Evolutionary conservation across 2,888 invertebrate genomes (phyloP), one percentile per base, ranked within the genome.

Genomic region (Myathropa florea): DNA sequence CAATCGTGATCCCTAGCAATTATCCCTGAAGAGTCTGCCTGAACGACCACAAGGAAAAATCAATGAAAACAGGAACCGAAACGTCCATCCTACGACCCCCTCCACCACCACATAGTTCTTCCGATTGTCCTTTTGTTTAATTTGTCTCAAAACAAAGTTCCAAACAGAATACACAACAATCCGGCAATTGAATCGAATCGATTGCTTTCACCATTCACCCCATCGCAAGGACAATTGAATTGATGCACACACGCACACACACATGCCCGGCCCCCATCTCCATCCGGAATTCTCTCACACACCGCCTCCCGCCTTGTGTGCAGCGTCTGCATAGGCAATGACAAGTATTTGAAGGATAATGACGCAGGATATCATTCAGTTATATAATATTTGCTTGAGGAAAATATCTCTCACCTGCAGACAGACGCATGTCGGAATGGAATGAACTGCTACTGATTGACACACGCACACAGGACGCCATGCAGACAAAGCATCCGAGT

Each of bases 341-440:
- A 68, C 77, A 53, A 53, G 67, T 83, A 83, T 83, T 83, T 83
- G 78, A 86, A 75, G 75, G 82, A 86, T 86, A 83, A 86, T 83
- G 86, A 86, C 65, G 78, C 83, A 86, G 85, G 85, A 85, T 85
- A 81, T 85, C 72, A 85, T 67, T 77, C 73, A 53, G 77, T 85
- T 86, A 64, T 82, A 79, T 79, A 83, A 83, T 86, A 86, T 86
- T 86, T 86, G 75, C 86, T 75, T 70, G 28, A 75, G 61, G 75
- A 78, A 83, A 86, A 86, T 86, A 79, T 83, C 75, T 83, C 86
- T 86, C 86, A 86, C 86, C 83, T 86, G 86, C 57, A 61, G 75
- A 70, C 65, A 64, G 61, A 79, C 75, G 73, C 70, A 83, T 77
- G 77, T 68, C 68, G 55, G 55, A 84, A 81, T 67, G 33, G 53